Conservation (phyloP, 2,888 invertebrate species). For the Oligia strigilis region DNA sequence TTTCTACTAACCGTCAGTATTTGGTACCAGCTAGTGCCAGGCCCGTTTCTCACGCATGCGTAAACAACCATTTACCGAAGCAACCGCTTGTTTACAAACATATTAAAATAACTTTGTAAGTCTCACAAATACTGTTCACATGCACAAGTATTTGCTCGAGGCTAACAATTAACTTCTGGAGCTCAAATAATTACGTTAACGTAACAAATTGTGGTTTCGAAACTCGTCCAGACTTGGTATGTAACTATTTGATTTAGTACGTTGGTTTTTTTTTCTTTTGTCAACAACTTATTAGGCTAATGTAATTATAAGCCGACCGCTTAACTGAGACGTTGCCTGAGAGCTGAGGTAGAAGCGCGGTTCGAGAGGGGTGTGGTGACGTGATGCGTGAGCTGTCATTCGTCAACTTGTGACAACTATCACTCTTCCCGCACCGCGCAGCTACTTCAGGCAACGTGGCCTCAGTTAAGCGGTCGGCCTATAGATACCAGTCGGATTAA, state of each 20-base stretch:
- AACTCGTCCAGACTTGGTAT: conserved; percentile 8
- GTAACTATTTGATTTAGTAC: conserved; percentile 18
- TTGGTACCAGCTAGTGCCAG: conserved; percentile 43
- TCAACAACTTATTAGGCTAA: not conserved
- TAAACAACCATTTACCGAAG: conserved; percentile 25
- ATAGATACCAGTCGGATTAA: not conserved
- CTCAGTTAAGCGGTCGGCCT: no score
- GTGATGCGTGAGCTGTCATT: no score
- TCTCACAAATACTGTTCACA: not conserved
- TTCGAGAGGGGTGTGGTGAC: no score
- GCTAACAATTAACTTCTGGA: not conserved
- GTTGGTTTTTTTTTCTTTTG: not conserved
- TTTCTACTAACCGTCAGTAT: not conserved
- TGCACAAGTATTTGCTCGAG: not conserved
- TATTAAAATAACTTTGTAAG: not conserved
- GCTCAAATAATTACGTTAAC: not conserved
- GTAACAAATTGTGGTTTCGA: not conserved
- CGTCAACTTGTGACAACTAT: no score
- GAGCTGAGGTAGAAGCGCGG: no score
- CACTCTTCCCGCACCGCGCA: no score
- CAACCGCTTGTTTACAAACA: conserved; percentile 54
- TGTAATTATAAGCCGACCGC: not conserved
- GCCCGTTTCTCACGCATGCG: conserved; percentile 42
- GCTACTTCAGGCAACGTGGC: no score
- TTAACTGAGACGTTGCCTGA: no score